Conservation (phyloP, 2,888 invertebrate genomes). For the Pegoplata infirma region DNA sequence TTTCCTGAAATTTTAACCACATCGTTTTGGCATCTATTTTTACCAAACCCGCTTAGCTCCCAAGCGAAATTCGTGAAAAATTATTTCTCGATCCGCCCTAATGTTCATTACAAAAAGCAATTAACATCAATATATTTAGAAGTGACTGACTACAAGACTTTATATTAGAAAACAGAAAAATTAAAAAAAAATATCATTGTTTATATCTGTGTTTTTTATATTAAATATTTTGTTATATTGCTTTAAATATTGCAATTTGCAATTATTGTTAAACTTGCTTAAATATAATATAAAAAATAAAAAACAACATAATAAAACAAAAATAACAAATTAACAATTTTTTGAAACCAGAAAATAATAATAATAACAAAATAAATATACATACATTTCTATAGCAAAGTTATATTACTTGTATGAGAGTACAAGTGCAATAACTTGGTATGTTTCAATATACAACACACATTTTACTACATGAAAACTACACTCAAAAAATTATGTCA, state of each 20-base stretch:
- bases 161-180: not conserved
- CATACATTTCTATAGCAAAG: not conserved
- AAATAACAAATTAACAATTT: slow-evolving; percentile 17
- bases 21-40: too few relatives aligned
- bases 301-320: slow-evolving; percentile 10
- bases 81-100: too few relatives aligned
- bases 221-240: slow-evolving; percentile 23
- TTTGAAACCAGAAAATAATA: slow-evolving; percentile 27
- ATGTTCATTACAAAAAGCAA: slow-evolving; percentile 46
- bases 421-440: slow-evolving; percentile 38
- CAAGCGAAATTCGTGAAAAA: too few relatives aligned
- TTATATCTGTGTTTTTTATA: slow-evolving; percentile 8
- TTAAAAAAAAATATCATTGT: slow-evolving; percentile 17
- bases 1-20: too few relatives aligned
- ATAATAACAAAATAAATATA: slow-evolving; percentile 11
- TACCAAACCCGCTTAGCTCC: too few relatives aligned
- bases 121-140: slow-evolving; percentile 54
- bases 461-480: too few relatives aligned
- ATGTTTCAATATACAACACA: slow-evolving; percentile 16
- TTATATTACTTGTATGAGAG: too few relatives aligned
- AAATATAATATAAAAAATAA: slow-evolving; percentile 18
- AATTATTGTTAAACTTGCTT: slow-evolving; percentile 56
- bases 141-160: slow-evolving; percentile 1
- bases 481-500: too few relatives aligned
- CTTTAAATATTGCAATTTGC: slow-evolving; percentile 43